Evolutionary conservation across 2,797 vertebrate genomes (phyloP).

Genomic region (Hybognathus amarus): DNA sequence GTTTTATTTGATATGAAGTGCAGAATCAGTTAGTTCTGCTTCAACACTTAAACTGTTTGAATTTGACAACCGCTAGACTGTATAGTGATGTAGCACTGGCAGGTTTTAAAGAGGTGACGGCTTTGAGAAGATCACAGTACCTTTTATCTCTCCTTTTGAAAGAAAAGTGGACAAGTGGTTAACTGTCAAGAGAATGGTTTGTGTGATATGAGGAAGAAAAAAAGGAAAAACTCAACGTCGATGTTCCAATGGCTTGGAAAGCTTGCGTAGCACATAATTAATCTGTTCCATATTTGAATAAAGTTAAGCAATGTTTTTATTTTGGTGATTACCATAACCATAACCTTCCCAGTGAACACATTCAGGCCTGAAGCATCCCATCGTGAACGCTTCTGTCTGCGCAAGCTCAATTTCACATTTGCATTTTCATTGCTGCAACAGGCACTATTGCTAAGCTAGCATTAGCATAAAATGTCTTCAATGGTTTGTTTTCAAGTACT

Average conservation of each 20-base stretch:
- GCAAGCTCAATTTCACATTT: neutral
- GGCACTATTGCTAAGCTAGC: neutral
- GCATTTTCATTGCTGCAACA: neutral
- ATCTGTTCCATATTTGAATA: neutral
- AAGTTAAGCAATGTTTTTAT: neutral
- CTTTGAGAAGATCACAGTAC: conserved; percentile 30
- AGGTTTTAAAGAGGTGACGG: conserved; percentile 27
- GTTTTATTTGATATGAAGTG: conserved; percentile 19
- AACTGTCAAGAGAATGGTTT: conserved; percentile 40
- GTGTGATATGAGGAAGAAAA: conserved; percentile 12
- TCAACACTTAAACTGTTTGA: conserved; percentile 22
- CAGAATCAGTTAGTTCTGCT: conserved; percentile 32
- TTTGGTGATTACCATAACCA: conserved; percentile 6
- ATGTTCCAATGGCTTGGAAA: neutral
- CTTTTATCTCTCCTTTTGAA: conserved; percentile 38
- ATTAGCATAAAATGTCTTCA: neutral
- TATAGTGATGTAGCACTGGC: neutral
- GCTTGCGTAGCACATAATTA: neutral
- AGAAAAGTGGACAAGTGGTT: conserved; percentile 35
- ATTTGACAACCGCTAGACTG: conserved; percentile 22
- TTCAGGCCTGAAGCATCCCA: neutral
- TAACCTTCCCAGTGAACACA: conserved; percentile 3
- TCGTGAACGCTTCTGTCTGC: neutral
- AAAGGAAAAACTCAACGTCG: neutral
- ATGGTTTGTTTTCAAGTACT: neutral